Evolutionary conservation across 2,113 vertebrate species (phyloP).

Genomic region (Turdus rufiventris): DNA sequence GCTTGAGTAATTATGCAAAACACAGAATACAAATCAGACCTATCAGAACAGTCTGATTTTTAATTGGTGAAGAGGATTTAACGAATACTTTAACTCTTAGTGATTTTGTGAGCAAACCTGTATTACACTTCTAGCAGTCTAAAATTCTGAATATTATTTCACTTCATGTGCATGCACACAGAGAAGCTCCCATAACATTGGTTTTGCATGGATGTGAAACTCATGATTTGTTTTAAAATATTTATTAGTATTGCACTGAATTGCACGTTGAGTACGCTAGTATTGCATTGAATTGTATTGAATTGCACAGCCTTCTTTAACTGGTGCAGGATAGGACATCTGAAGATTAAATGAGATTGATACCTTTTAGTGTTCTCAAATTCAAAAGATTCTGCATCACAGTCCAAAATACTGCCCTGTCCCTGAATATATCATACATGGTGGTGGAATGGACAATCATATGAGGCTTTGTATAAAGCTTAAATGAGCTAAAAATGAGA

Average conservation of each 20-base stretch:
- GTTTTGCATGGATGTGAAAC: not conserved
- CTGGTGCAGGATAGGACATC: not conserved
- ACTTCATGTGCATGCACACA: not conserved
- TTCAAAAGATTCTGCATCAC: not conserved
- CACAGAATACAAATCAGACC: conserved; percentile 24
- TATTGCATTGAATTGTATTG: not conserved
- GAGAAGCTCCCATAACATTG: rapidly evolving
- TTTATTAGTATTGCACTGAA: not conserved
- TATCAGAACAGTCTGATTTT: not conserved
- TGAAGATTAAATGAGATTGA: not conserved
- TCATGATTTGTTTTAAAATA: not conserved
- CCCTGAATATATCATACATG: not conserved
- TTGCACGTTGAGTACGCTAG: no score
- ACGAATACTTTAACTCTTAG: not conserved
- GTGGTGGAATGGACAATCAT: not conserved
- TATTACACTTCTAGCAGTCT: not conserved
- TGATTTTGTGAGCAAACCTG: not conserved
- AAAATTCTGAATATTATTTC: not conserved
- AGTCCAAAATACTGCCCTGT: not conserved
- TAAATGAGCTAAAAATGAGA: not conserved
- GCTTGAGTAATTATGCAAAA: conserved; percentile 18
- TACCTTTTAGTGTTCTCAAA: not conserved
- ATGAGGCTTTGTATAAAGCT: not conserved
- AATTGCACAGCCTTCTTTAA: not conserved
- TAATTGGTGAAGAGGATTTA: conserved; percentile 7